A percentile compares a stretch with the other conserved stretches of the same genome.
Conservation (phyloP, 2,113 vertebrate genomes). For the Anser cygnoides region DNA sequence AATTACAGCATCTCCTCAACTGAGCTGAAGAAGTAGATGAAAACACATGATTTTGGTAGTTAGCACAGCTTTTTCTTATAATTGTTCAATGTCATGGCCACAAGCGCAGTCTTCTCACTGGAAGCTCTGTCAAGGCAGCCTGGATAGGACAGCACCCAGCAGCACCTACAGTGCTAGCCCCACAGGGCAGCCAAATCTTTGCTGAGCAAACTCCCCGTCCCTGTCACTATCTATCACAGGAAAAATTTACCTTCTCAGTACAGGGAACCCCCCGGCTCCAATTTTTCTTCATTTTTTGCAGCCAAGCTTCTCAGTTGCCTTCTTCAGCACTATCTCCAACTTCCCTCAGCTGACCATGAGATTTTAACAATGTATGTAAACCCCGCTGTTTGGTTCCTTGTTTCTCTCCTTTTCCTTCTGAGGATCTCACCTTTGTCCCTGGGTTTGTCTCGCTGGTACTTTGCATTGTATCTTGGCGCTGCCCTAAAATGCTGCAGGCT, state of each 20-base stretch:
- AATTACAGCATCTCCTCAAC: accelerated
- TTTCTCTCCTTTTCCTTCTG: neutral
- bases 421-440: neutral
- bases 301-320: neutral
- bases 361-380: neutral
- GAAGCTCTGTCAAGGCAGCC: neutral
- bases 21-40: neutral
- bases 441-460: neutral
- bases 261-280: neutral
- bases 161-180: accelerated
- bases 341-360: neutral
- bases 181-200: neutral
- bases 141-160: neutral
- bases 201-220: neutral
- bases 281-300: neutral
- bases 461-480: neutral
- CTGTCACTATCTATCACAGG: neutral
- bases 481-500: neutral
- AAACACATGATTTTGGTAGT: neutral
- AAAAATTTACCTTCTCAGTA: neutral
- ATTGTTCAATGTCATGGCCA: neutral
- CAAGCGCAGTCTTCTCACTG: neutral
- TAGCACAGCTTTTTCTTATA: neutral
- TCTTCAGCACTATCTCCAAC: neutral
- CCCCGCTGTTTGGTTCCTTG: neutral